These are phyloP conservation scores for Syngnathus rostellatus DNA, from an alignment of 2,797 vertebrate genomes.

Conservation along the genomic window DNA sequence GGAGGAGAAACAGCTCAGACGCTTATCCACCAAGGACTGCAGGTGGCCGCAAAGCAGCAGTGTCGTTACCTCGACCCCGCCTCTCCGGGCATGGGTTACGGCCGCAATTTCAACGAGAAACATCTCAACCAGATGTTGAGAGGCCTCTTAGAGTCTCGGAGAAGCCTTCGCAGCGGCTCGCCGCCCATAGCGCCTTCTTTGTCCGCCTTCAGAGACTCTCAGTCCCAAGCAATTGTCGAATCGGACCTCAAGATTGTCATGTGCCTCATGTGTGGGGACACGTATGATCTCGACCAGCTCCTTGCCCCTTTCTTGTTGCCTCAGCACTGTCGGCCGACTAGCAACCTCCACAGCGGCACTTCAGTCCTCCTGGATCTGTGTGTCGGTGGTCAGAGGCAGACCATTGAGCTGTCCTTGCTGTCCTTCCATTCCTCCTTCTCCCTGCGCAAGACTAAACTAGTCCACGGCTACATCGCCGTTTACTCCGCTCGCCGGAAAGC, in stretches of 20 bases:
- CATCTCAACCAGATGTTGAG: constrained; percentile 87
- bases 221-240: constrained; percentile 66
- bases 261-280: constrained; percentile 95
- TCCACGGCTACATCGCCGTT: constrained; percentile 90
- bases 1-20: constrained; percentile 90
- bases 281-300: constrained; percentile 81
- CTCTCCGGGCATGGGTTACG: constrained; percentile 83
- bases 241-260: constrained; percentile 83
- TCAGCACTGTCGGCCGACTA: constrained; percentile 76
- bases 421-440: constrained; percentile 94
- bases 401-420: constrained; percentile 80
- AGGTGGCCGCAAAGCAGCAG: constrained; percentile 83
- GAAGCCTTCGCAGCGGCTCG: constrained; percentile 72
- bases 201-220: constrained; percentile 75
- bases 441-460: constrained; percentile 82
- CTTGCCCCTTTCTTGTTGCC: constrained; percentile 82
- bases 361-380: constrained; percentile 80
- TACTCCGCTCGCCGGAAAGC: constrained; percentile 87
- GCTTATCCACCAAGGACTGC: constrained; percentile 87
- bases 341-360: constrained; percentile 66
- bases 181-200: constrained; percentile 65
- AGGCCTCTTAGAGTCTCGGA: constrained; percentile 79
- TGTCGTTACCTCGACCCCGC: constrained; percentile 87
- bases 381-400: constrained; percentile 76
- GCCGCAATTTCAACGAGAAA: constrained; percentile 86